Evolutionary conservation across 2,888 invertebrate genomes (phyloP), one percentile per base, ranked within the genome.

Genomic region (Amphipyra tragopoginis): DNA sequence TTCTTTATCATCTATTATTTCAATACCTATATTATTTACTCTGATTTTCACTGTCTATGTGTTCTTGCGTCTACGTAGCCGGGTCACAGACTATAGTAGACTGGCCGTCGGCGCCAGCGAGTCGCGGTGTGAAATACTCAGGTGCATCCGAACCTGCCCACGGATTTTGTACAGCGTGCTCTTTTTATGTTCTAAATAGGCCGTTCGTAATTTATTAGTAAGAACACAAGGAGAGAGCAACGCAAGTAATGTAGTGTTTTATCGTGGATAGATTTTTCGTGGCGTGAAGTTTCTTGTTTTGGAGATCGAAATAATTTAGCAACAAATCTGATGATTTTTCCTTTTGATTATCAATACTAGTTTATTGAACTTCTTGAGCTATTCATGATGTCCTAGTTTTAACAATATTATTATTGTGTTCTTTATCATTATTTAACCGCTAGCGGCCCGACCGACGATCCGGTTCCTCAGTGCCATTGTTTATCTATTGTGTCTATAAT

Each of bases 91-190:
- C 85, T 84, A 83, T 81, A 85, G 87, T 82, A 88, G 87, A 86
- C 88, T 81, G 84, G 85, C 85, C 82, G 88, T 88, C 95, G 96
- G 96, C 96, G 96, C 96, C 96, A 93, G 90, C 88, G 89, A 94
- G 96, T 95, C 96, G 96, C 95, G 89, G 90, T 88, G 95, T 95
- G 94, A 95, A 96, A 96, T 96, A 96, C 96, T 96, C 96, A 96
- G 96, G 96, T 96, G 96, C 95, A 95, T 95, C 95, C 93, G 90
- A 93, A 94, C 93, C 94, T 93, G 95, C 93, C 93, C 93, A 90
- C 92, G 87, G 86, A 85, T 84, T 83, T 79, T 84, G 77, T 89
- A 93, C 90, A 89, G 92, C 78, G 61, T 89, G 93, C 45, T 87
- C 72, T 67, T 70, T 72, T 67, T 69, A 39, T 66, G 65, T 62